Percentiles rank a stretch among this genome's conserved stretches.
Evolutionary conservation across 1,140 invertebrate species (phyloP).

Genomic region (Drosophila ercepeae): DNA sequence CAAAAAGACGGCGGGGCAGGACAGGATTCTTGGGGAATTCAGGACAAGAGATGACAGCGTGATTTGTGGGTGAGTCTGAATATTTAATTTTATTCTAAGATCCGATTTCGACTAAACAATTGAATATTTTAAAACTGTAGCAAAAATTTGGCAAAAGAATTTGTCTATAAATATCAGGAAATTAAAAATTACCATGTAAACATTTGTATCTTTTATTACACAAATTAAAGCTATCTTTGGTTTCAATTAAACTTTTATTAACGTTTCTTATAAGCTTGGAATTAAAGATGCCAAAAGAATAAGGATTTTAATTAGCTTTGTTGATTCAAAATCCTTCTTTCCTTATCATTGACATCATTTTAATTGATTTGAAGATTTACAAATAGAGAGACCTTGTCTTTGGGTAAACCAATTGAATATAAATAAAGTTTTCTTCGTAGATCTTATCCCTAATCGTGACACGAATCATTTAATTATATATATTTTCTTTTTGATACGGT

Average conservation of each 20-base stretch:
- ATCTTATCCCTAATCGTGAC: conserved; percentile 1
- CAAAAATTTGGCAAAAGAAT: background rate
- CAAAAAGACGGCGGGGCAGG: conserved; percentile 14
- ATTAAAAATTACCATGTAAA: too few relatives aligned
- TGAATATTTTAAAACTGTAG: background rate
- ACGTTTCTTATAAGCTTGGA: too few relatives aligned
- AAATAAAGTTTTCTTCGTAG: conserved; percentile 8
- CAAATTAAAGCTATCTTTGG: too few relatives aligned
- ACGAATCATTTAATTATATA: conserved; percentile 10
- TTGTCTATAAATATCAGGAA: background rate
- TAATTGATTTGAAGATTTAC: conserved; percentile 15
- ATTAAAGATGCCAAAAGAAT: too few relatives aligned
- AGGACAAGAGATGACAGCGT: conserved; percentile 19
- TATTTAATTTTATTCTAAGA: background rate
- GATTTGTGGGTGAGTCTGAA: background rate
- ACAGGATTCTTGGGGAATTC: background rate
- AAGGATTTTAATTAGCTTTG: too few relatives aligned
- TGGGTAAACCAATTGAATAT: conserved; percentile 8
- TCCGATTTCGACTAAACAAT: background rate
- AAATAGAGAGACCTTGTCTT: conserved; percentile 6
- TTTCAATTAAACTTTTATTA: too few relatives aligned
- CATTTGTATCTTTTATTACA: too few relatives aligned
- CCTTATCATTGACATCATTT: conserved; percentile 11
- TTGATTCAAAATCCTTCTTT: background rate
- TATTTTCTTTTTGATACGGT: background rate